Evolutionary conservation across 2,113 vertebrate genomes (phyloP).

Genomic region (Eudyptes chrysolophus): DNA sequence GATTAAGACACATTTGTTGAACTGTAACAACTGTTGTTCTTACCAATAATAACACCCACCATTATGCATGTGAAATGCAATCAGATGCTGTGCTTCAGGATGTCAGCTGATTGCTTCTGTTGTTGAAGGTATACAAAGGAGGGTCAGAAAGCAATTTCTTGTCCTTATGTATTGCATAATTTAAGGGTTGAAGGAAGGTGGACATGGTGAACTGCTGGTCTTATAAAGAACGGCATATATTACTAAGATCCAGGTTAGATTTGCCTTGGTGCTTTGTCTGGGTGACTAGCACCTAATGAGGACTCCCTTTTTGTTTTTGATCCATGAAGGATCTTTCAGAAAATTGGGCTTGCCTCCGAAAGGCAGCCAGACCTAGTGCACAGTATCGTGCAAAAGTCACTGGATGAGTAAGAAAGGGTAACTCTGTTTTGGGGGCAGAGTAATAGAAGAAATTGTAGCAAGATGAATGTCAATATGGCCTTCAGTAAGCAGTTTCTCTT

Average conservation of each 20-base stretch:
- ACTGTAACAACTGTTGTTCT: conserved; percentile 48
- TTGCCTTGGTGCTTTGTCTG: background rate
- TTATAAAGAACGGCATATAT: background rate
- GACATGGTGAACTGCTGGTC: background rate
- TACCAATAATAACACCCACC: conserved; percentile 42
- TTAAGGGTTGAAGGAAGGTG: background rate
- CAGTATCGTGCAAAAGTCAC: background rate
- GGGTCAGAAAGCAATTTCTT: background rate
- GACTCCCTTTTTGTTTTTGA: background rate
- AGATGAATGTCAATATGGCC: background rate
- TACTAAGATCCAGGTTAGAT: background rate
- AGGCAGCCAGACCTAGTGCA: background rate
- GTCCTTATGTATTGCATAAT: background rate
- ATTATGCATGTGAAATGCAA: conserved; percentile 36
- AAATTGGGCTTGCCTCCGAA: background rate
- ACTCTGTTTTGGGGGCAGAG: background rate
- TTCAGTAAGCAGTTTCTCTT: background rate
- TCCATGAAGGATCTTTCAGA: background rate
- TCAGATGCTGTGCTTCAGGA: background rate
- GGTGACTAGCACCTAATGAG: background rate
- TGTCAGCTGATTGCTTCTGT: conserved; percentile 25
- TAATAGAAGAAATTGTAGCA: background rate
- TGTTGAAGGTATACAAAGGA: background rate
- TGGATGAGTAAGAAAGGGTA: background rate
- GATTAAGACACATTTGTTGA: conserved; percentile 57